phyloP scores from a whole-genome alignment of 2,888 invertebrate species.

The Zygaena filipendulae region DNA sequence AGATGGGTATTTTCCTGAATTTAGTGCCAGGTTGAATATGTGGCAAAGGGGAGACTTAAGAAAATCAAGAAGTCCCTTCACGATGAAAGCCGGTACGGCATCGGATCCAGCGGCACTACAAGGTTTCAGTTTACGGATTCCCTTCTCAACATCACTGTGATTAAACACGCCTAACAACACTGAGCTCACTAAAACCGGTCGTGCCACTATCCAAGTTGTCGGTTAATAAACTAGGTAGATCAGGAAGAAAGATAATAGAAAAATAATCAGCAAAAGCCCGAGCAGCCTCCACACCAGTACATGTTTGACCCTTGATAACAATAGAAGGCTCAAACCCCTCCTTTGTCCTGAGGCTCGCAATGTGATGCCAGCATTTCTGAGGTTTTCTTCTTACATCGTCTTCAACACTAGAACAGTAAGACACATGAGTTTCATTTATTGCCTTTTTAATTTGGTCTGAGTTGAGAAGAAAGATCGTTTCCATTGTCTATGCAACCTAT shows the following conservation, averaged over 20 bases:
- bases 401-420: too few species aligned
- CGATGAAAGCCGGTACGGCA: conserved; percentile 1
- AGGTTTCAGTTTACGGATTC: conserved; percentile 3
- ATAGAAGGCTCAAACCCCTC: too few species aligned
- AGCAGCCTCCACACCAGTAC: neutral
- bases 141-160: neutral
- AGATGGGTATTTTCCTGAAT: conserved; percentile 2
- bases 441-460: too few species aligned
- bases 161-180: conserved; percentile 1
- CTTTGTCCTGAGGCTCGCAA: too few species aligned
- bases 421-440: too few species aligned
- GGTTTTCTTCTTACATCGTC: too few species aligned
- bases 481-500: too few species aligned
- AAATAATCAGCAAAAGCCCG: conserved; percentile 1
- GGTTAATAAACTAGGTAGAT: conserved; percentile 2
- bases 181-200: neutral
- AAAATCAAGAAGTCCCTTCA: conserved; percentile 1
- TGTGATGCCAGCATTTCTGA: too few species aligned
- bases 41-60: conserved; percentile 1
- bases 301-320: conserved; percentile 1
- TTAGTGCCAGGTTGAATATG: conserved; percentile 2
- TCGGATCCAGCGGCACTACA: conserved; percentile 4
- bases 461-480: too few species aligned
- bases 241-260: neutral
- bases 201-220: neutral